phyloP scores from a whole-genome alignment of 2,113 vertebrate species.

The Antidorcas marsupialis region DNA sequence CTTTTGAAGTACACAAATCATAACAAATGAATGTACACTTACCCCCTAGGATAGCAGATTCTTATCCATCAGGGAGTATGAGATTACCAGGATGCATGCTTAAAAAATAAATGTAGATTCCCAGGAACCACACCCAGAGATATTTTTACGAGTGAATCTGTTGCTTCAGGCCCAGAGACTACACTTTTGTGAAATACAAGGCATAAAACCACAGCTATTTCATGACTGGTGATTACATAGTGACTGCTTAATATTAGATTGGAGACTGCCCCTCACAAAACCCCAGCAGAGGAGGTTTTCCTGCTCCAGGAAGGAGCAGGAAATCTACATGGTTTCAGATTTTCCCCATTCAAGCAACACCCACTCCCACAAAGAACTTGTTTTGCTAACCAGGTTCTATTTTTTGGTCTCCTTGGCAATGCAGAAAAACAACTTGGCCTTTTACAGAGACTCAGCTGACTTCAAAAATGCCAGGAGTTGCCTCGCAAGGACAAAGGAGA shows the following conservation, averaged over 20 bases:
- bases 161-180: neutral
- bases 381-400: constrained; percentile 13
- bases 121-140: neutral
- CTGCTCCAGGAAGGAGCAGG: neutral
- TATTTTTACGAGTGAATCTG: neutral
- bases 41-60: neutral
- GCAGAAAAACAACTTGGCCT: constrained; percentile 17
- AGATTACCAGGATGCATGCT: neutral
- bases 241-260: neutral
- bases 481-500: constrained; percentile 51
- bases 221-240: neutral
- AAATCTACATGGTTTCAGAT: neutral
- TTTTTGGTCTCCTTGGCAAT: constrained; percentile 43
- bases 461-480: neutral
- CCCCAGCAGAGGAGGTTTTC: neutral
- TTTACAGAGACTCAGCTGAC: neutral
- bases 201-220: neutral
- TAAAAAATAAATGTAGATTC: neutral
- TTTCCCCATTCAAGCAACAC: neutral
- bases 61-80: neutral
- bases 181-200: neutral
- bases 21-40: neutral
- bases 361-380: neutral
- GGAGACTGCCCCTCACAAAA: neutral
- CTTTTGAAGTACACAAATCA: neutral